Base-by-base conservation (phyloP, 2,888 invertebrate genomes). In the Tuberolachnus salignus region DNA sequence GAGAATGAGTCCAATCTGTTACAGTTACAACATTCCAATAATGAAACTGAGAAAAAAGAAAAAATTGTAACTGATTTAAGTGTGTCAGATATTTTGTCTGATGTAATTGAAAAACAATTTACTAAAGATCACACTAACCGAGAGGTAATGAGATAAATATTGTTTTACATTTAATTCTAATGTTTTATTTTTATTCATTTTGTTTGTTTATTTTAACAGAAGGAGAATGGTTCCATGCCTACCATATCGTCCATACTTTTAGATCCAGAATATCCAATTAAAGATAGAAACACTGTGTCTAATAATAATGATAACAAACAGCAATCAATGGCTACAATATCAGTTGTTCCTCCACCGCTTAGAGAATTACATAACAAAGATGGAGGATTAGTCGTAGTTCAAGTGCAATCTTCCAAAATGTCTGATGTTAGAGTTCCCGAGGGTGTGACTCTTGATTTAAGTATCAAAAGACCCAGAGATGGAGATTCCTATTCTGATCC, bases 51-150 rank as follows among this genome's bases (percentile, higher is more conserved):
- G 6, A 66, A 73, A 66, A 80, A 71, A 66, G 80, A 72, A 34
- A 80, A 80, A 59, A 66, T 64, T 57, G 73, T 73, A 1, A 13
- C 63, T 57, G 80, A 80, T 73, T 91, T 91, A 26, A 87, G 93
- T 72, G 92, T 94, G 23, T 91, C 93, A 82, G 94, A 94, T 85
- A 89, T 94, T 80, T 91, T 95, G 85, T 88, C 91, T 82, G 92
- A 92, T 83, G 92, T 94, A 80, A 95, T 95, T 81, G 94, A 94
- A 86, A 90, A 91, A 85, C 91, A 92, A 82, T 86, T 94, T 71
- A 90, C 90, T 86, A 92, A 92, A 84, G 86, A 86, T 81, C 86
- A 85, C 87, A 44, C 80, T 57, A 72, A 73, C 42, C 57, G 73
- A 55, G 72, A 71, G 42, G 80, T 80, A 59, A 59, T 13, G 16